Conservation (phyloP, 2,113 vertebrate species). For the Scomber japonicus region DNA sequence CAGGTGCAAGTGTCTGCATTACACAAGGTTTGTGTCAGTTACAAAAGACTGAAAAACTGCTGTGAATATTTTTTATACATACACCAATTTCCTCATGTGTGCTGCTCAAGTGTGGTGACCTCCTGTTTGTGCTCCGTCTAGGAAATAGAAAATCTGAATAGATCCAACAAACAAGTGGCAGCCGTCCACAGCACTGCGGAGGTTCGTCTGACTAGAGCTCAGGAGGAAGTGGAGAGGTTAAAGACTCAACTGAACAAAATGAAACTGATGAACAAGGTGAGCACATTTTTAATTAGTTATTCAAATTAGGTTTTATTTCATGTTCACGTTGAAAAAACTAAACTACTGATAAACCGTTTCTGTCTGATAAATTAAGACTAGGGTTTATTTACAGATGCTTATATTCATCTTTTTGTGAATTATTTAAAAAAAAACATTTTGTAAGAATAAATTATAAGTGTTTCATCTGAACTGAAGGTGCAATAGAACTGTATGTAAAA, state of each 20-base stretch:
- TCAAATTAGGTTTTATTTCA: neutral
- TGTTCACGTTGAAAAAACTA: neutral
- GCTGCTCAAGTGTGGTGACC: neutral
- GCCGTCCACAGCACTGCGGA: slow-evolving; percentile 86
- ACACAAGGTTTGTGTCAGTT: slow-evolving; percentile 85
- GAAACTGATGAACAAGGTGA: slow-evolving; percentile 91
- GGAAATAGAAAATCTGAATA: slow-evolving; percentile 90
- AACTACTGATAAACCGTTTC: neutral
- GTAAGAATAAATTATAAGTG: too few species aligned
- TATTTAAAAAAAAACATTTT: neutral
- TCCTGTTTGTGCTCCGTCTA: slow-evolving; percentile 61
- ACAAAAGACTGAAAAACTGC: neutral
- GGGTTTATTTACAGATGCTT: too few species aligned
- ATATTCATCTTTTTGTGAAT: neutral
- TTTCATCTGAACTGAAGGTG: too few species aligned
- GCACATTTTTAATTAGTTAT: neutral
- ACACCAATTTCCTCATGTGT: neutral
- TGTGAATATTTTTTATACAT: neutral
- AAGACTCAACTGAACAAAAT: slow-evolving; percentile 90
- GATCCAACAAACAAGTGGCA: slow-evolving; percentile 88
- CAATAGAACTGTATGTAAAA: neutral
- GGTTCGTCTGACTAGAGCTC: slow-evolving; percentile 92
- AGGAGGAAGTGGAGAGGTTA: slow-evolving; percentile 90
- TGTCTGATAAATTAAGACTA: too few species aligned
- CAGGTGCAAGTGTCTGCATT: slow-evolving; percentile 87